Evolutionary conservation across 1,140 invertebrate genomes (phyloP), one percentile per base, ranked within the genome.

Genomic region (Vollenhovia emeryi): DNA sequence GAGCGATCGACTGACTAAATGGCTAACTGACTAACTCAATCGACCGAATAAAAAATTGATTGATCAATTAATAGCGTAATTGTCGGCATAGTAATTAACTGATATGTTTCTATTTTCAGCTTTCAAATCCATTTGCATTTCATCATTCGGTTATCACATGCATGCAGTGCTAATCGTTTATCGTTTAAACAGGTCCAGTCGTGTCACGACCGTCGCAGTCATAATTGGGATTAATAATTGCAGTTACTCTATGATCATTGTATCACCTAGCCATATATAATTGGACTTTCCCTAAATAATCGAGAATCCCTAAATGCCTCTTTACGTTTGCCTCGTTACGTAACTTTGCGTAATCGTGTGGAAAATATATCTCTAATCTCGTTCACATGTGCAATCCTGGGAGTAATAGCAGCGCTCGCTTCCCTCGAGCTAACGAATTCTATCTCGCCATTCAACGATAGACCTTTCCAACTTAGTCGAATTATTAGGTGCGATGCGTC

Each of bases 151-250:
- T 57, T 86, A 27, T 84, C 75, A 36, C 66, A 18, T 66, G n/a
- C 60, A 55, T 88, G 90, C 79, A 90, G 88, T 89, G 89, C 85
- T 87, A 90, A 91, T 90, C 89, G 87, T 88, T 90, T 91, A 90
- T 80, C 78, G 84, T 84, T 87, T 62, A 86, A 89, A 84, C 71
- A 88, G 74, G 50, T 79, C 84, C 82, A 86, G 86, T 50, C 48
- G 6, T 57, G 50, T 86, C 75, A 74, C 79, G 85, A 64, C n/a
- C 30, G 69, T 73, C 69, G 15, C 30, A 48, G 66, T 48, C 43
- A 73, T 52, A 36, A n/a, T n/a, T 43, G 43, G 83, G 82, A 82
- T 87, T 76, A 36, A 74, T 18, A 57, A 74, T 73, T 48, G 84
- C 82, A 80, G 76, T 89, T 84, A 87, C 79, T 85, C 86, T 87